Evolutionary conservation across 2,888 invertebrate genomes (phyloP).

Genomic region (Cantharis rufa): DNA sequence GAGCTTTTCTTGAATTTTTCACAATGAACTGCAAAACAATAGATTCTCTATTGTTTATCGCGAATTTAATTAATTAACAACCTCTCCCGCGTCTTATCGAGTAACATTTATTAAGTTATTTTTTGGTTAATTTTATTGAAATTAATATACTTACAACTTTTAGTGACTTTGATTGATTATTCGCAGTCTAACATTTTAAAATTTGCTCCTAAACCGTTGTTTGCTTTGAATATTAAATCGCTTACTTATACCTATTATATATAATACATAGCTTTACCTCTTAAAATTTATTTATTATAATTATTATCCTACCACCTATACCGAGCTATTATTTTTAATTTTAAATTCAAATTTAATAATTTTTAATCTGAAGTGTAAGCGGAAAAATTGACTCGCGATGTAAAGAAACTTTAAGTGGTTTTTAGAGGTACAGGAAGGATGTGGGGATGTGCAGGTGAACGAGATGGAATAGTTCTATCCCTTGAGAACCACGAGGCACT

Average conservation of each 20-base stretch:
- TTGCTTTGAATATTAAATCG: not conserved
- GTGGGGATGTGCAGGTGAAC: conserved; percentile 20
- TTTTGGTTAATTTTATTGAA: not conserved
- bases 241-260: too few relatives aligned
- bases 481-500: conserved; percentile 25
- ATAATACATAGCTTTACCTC: not conserved
- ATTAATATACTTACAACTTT: conserved; percentile 2
- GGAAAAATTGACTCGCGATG: conserved; percentile 21
- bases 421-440: conserved; percentile 18
- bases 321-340: not conserved
- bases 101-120: not conserved
- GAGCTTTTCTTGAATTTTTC: not conserved
- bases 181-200: not conserved
- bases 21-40: not conserved
- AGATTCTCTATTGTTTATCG: not conserved
- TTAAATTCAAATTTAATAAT: not conserved
- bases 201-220: not conserved
- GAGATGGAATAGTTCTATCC: conserved; percentile 19
- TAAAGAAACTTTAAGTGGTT: conserved; percentile 28
- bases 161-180: not conserved
- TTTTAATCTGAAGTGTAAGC: conserved; percentile 11
- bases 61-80: not conserved
- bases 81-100: not conserved
- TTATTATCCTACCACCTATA: not conserved
- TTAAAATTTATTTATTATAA: not conserved